Evolutionary conservation across 2,113 vertebrate species (phyloP).

Genomic region (Mastomys coucha): DNA sequence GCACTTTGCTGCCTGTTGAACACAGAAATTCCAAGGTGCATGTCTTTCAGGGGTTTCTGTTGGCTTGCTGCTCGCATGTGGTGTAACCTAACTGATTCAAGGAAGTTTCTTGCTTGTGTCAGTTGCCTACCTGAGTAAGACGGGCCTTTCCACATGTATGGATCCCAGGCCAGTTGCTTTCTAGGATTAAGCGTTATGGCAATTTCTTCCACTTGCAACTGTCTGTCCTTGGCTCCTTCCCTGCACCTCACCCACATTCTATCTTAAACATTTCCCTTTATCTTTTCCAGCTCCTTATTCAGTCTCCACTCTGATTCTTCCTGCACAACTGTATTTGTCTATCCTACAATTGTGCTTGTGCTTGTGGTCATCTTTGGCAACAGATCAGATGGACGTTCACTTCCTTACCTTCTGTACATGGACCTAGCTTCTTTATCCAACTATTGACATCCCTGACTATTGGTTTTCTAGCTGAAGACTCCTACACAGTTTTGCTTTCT

Average conservation of each 20-base stretch:
- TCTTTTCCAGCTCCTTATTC: not conserved
- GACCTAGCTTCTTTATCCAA: not conserved
- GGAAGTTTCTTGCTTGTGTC: not conserved
- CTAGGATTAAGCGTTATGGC: fast-evolving
- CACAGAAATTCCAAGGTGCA: not conserved
- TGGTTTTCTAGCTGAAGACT: not conserved
- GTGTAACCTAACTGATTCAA: not conserved
- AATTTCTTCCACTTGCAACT: fast-evolving
- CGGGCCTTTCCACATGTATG: not conserved
- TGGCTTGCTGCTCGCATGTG: not conserved
- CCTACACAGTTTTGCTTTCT: not conserved
- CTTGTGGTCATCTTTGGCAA: no score
- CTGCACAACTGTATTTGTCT: not conserved
- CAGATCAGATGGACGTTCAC: not conserved
- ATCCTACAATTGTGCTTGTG: fast-evolving
- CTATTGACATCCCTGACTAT: not conserved
- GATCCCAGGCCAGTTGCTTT: not conserved
- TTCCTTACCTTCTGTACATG: not conserved
- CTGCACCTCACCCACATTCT: not conserved
- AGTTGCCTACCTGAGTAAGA: not conserved
- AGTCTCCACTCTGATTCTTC: not conserved
- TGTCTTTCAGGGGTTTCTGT: not conserved
- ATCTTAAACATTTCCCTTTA: fast-evolving
- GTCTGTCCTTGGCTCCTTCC: fast-evolving
- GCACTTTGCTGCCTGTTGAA: not conserved